Base-by-base conservation (phyloP, 64 coral and sea anemone species). In the Actinia tenebrosa region DNA sequence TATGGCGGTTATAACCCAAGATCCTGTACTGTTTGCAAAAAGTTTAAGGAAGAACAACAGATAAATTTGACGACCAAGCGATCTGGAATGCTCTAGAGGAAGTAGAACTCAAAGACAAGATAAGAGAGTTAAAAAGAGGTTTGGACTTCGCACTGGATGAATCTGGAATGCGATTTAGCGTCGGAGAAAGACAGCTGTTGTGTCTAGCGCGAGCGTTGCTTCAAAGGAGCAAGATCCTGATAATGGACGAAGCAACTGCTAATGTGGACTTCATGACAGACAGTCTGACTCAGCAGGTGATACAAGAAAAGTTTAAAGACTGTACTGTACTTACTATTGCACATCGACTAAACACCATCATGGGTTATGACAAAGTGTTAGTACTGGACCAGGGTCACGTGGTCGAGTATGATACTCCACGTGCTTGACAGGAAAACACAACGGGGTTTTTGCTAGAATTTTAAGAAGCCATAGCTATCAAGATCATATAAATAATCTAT, bases 101-200 rank as follows among this genome's bases (percentile, higher is more conserved):
- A 9, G 90, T 91, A 10, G 85, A 87, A 25, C 53, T 91, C 44
- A 91, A 82, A n/a, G 43, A 19, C 17, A 64, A 37, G 17, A 56
- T 91, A 37, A 44, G 78, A 44, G 50, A 82, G 25, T 53, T 91
- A 16, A 46, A 78, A 23, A 85, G 78, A 2, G 68, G 84, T 9
- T 60, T 91, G 7, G 56, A 86, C 20, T 91, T 84, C 75, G 22
- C 71, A 15, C 25, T 91, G 18, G 75, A 10, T 44, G 89, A 91
- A 55, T n/a, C 52, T 18, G 89, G 89, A 16, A 53, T 27, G 42
- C 64, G 81, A 16, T 89, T 89, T 3, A 89, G 88, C 42, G 80
- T 89, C 16, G 88, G 88, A 63, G 88, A 89, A 53, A 89, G 89
- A 78, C 89, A 91, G 84, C 53, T 91, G 15, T 8, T 84, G 23